These are phyloP conservation scores for Pollachius pollachius DNA, from an alignment of 2,113 vertebrate genomes.

Conservation along the genomic window DNA sequence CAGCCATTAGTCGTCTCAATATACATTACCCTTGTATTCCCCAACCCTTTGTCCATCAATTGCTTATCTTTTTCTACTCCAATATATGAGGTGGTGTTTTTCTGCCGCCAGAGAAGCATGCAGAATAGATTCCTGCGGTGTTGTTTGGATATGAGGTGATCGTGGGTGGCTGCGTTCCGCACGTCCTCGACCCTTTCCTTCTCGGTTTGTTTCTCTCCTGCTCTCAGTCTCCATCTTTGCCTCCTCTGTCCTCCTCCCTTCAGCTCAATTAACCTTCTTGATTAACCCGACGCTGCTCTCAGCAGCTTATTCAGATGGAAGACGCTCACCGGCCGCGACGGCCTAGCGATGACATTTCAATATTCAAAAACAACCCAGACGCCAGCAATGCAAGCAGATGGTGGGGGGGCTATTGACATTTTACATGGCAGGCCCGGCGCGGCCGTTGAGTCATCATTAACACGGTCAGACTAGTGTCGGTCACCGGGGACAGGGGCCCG, in stretches of 20 bases:
- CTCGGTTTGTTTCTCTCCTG: not conserved
- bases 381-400: too few species aligned
- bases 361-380: too few species aligned
- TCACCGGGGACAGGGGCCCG: too few species aligned
- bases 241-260: not conserved
- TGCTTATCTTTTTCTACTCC: slow-evolving; percentile 41
- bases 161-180: not conserved
- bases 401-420: not conserved
- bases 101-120: not conserved
- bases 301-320: not conserved
- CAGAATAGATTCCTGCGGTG: not conserved
- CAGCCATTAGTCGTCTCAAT: not conserved
- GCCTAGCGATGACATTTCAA: too few species aligned
- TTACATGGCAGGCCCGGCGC: too few species aligned
- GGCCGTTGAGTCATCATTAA: too few species aligned
- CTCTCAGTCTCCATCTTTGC: not conserved
- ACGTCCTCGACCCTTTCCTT: not conserved
- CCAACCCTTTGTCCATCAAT: not conserved
- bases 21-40: not conserved
- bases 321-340: not conserved
- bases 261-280: not conserved
- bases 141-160: not conserved
- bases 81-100: too few species aligned
- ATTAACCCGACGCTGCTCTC: not conserved
- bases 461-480: too few species aligned